These are phyloP conservation scores for Drosophila lowei DNA, from an alignment of 1,140 invertebrate species.

Conservation along the genomic window DNA sequence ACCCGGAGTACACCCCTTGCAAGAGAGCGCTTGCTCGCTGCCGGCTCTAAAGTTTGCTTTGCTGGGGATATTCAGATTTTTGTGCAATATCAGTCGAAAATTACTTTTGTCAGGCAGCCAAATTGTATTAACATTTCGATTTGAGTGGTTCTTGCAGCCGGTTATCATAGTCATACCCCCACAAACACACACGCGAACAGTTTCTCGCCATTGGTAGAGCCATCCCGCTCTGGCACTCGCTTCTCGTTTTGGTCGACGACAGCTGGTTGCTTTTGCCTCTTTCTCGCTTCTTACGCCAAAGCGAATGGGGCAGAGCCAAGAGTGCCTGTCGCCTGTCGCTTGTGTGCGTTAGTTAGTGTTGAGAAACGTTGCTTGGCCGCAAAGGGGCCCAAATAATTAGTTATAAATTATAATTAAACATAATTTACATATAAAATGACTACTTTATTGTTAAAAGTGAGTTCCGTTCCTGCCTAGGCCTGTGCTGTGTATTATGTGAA, in stretches of 20 bases:
- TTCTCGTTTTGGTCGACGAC: constrained; percentile 51
- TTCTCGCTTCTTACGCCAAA: constrained; percentile 40
- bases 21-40: neutral
- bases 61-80: too few species aligned
- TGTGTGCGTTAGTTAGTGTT: constrained; percentile 63
- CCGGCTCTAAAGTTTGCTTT: too few species aligned
- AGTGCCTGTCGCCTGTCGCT: constrained; percentile 37
- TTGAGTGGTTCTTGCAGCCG: constrained; percentile 62
- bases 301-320: constrained; percentile 74
- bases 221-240: constrained; percentile 31
- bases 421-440: constrained; percentile 64
- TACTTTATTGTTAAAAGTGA: constrained; percentile 37
- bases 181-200: constrained; percentile 50
- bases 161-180: constrained; percentile 73
- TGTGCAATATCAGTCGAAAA: constrained; percentile 6
- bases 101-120: constrained; percentile 22
- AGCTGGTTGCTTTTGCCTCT: constrained; percentile 67
- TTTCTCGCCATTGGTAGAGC: constrained; percentile 36
- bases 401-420: constrained; percentile 71
- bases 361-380: constrained; percentile 44
- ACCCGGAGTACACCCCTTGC: neutral
- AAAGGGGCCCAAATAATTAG: constrained; percentile 63
- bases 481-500: constrained; percentile 22
- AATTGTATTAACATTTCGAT: constrained; percentile 24
- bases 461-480: neutral